Evolutionary conservation across 2,113 vertebrate species (phyloP).

Genomic region (Gymnocephalus cernua): DNA sequence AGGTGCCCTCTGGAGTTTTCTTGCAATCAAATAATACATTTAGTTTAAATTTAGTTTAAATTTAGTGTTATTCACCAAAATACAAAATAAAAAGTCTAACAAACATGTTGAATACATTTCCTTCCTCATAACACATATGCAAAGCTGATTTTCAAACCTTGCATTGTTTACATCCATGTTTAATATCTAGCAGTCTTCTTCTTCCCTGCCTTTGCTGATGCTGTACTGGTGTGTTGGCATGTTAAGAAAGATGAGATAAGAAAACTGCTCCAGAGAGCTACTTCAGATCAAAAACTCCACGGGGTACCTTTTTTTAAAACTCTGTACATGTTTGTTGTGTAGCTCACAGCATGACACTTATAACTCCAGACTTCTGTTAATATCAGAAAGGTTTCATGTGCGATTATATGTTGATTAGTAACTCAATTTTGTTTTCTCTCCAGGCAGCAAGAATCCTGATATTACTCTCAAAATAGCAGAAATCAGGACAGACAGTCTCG

Average conservation of each 20-base stretch:
- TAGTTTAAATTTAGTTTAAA: not conserved
- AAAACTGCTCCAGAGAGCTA: not conserved
- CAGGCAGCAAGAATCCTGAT: slow-evolving; percentile 96
- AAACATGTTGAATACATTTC: not conserved
- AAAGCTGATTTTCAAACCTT: not conserved
- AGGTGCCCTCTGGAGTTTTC: not conserved
- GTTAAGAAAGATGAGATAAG: not conserved
- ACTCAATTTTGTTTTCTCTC: slow-evolving; percentile 48
- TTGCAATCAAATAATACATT: not conserved
- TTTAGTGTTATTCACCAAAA: not conserved
- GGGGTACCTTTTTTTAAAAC: not conserved
- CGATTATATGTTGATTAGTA: not conserved
- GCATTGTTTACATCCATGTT: too few species aligned
- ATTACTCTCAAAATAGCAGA: slow-evolving; percentile 92
- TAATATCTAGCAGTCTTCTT: too few species aligned
- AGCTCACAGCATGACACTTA: not conserved
- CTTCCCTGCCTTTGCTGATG: not conserved
- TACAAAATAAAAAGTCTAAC: not conserved
- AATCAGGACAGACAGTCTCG: slow-evolving; percentile 87
- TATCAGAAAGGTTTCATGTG: not conserved
- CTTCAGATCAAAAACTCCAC: not conserved
- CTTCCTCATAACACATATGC: not conserved
- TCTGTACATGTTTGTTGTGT: not conserved
- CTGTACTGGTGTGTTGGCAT: not conserved
- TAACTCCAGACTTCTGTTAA: not conserved